A percentile compares a stretch with the other conserved stretches of the same genome.
Evolutionary conservation across 2,888 invertebrate species (phyloP).

Genomic region (Polydrusus tereticollis): DNA sequence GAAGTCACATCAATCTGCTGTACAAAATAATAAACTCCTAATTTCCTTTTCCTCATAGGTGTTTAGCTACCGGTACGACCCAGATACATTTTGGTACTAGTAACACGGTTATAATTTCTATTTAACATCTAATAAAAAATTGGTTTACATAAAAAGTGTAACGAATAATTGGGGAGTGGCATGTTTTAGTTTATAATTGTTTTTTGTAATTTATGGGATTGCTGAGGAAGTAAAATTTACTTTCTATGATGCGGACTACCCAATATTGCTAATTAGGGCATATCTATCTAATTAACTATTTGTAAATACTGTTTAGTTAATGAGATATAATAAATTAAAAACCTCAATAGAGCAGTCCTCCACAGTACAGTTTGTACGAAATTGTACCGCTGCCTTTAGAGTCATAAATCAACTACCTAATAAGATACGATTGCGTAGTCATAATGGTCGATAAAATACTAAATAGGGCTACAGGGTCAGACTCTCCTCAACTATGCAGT

Average conservation of each 20-base stretch:
- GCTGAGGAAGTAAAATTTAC: neutral
- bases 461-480: too few relatives aligned
- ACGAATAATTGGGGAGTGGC: neutral
- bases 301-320: too few relatives aligned
- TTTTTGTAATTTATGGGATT: neutral
- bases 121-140: neutral
- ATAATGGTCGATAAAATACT: too few relatives aligned
- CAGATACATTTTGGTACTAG: neutral
- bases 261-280: too few relatives aligned
- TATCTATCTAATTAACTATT: too few relatives aligned
- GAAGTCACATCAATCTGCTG: neutral
- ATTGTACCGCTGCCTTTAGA: too few relatives aligned
- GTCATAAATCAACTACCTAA: too few relatives aligned
- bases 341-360: too few relatives aligned
- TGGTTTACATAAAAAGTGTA: constrained; percentile 11
- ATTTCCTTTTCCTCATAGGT: neutral
- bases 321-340: too few relatives aligned
- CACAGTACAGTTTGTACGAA: too few relatives aligned
- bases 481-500: too few relatives aligned
- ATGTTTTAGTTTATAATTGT: neutral
- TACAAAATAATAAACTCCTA: neutral
- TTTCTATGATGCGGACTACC: neutral
- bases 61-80: constrained; percentile 11
- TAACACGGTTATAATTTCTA: neutral
- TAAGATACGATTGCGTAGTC: too few relatives aligned